Base-by-base conservation (phyloP, 1,140 invertebrate genomes). In the Arctopsyche grandis region DNA sequence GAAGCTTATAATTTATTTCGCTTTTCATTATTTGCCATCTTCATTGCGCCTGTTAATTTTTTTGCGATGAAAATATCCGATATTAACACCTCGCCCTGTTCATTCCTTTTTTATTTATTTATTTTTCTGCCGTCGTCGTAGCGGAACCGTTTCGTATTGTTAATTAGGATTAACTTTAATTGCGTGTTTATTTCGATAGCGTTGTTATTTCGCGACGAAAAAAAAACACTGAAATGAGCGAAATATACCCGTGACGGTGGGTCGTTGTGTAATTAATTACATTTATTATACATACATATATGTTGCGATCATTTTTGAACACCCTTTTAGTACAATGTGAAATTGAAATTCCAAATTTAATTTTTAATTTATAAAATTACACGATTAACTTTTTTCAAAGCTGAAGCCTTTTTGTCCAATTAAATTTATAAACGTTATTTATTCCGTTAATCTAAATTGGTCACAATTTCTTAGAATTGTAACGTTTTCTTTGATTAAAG, bases 1-100 rank as follows among this genome's bases (percentile, higher is more conserved):
- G 63, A 66, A 66, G 63, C 63, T 66, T 29, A 66, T 29, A 66
- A 66, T 66, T 66, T 66, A 66, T 66, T 66, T 66, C 63, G 19
- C 24, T 21, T 66, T 66, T 66, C 63, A 22, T 66, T 29, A 66
- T 66, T 66, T n/a, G 63, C 63, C 63, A 29, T 66, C 22, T 29
- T 66, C 63, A 60, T 60, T 60, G 4, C 63, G 63, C 24, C 9
- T 66, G 63, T 66, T 66, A 24, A 22, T 63, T 66, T 66, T 52
- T 52, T 26, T 9, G 22, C 22, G 63, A 9, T 10, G 63, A 66
- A 66, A 66, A 24, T 26, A 26, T 66, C 24, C 63, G 63, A 66
- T 21, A 16, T 9, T 19, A 60, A 60, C 63, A 66, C 21, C 63
- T 26, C 63, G 22, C 22, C 21, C 5, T 24, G 9, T 5, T 4